Base-by-base conservation (phyloP, 2,888 invertebrate species). In the Dorcus parallelipipedus region DNA sequence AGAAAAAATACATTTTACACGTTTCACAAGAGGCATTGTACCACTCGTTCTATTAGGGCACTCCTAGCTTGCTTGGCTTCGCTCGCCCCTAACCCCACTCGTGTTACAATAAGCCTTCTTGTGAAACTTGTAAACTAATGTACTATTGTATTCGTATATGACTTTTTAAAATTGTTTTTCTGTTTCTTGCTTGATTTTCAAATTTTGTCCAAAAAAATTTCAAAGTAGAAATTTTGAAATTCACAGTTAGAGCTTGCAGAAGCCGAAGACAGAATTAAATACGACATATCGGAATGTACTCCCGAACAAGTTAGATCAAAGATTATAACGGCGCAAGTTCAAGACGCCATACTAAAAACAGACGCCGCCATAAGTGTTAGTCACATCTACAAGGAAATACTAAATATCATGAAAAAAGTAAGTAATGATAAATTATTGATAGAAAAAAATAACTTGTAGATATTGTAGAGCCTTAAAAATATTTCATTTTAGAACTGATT, bases 321-420 rank as follows among this genome's bases (percentile, higher is more conserved):
- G 65, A 80, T 82, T 26, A 83, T 85, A 1, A 84, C 84, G 0
- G 85, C 84, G 54, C 84, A 83, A 67, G 85, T 85, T 9, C 86
- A 87, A 67, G 80, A 84, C 56, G 85, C 84, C 0, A 82, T 83
- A 62, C 81, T 86, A 33, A 86, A 85, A 74, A 83, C 84, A 67
- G 86, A 85, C 63, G 85, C 86, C 0, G 87, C 87, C 0, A 79
- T 84, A 49, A 83, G 85, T n/a, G 85, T 87, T 63, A 79, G 81
- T 66, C 81, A 82, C 57, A 84, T 85, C 69, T 88, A 87, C 67
- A 79, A 78, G 61, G 81, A 82, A 68, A 86, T 88, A 68, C 73
- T 86, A 52, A 81, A 82, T 40, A 84, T 86, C 59, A 77, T 88
- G 54, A 84, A 84, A 73, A 85, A 86, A 81, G 86, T 85, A 42